These are phyloP conservation scores for Hyppa rectilinea DNA, from an alignment of 2,888 invertebrate species.

Conservation along the genomic window DNA sequence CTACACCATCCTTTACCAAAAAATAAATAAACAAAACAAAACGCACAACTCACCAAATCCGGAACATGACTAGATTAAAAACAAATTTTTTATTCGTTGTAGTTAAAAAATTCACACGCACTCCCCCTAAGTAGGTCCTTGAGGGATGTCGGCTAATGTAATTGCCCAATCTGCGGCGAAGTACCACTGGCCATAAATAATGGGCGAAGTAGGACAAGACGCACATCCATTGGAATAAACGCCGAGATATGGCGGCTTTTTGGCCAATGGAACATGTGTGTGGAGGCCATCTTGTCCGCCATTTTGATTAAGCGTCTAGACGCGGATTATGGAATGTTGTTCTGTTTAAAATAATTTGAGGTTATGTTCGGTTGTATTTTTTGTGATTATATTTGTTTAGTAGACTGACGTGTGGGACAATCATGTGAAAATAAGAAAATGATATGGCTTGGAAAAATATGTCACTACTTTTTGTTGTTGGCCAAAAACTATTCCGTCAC, in stretches of 20 bases:
- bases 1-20: not conserved
- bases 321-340: conserved; percentile 39
- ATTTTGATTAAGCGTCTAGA: conserved; percentile 64
- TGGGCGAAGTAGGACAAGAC: conserved; percentile 66
- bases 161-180: conserved; percentile 70
- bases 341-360: conserved; percentile 40
- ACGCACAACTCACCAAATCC: conserved; percentile 21
- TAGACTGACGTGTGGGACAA: not conserved
- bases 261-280: conserved; percentile 41
- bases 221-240: conserved; percentile 66
- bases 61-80: conserved; percentile 60
- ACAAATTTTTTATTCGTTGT: conserved; percentile 59
- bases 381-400: conserved; percentile 18
- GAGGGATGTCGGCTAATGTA: conserved; percentile 67
- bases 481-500: not conserved
- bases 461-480: not conserved
- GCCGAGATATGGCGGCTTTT: conserved; percentile 63
- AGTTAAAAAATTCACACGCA: conserved; percentile 68
- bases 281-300: conserved; percentile 43
- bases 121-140: conserved; percentile 63
- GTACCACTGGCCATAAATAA: conserved; percentile 67
- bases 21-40: conserved; percentile 26
- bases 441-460: not conserved
- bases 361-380: conserved; percentile 27
- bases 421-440: not conserved